These are phyloP conservation scores for Drosophila ustulata DNA, from an alignment of 2,888 invertebrate species.

Conservation along the genomic window DNA sequence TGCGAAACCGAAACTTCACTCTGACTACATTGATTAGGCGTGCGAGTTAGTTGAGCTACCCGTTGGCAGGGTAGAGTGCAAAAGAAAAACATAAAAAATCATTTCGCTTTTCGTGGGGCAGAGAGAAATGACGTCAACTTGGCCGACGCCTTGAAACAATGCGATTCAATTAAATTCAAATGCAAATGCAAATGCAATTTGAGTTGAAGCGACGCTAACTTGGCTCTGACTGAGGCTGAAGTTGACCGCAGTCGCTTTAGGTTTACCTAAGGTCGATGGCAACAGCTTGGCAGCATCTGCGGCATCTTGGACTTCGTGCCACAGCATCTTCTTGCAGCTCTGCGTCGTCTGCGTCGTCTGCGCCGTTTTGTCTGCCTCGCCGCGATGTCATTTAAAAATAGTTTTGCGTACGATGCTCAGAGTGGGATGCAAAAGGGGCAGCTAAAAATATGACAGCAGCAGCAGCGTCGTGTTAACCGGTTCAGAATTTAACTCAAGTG, in stretches of 20 bases:
- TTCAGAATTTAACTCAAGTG: slow-evolving; percentile 53
- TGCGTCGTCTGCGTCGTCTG: slow-evolving; percentile 29
- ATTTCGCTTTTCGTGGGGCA: slow-evolving; percentile 30
- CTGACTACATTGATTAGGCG: no score
- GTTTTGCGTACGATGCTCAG: slow-evolving; percentile 46
- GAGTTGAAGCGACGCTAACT: slow-evolving; percentile 34
- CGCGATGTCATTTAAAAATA: slow-evolving; percentile 70
- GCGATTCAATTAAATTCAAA: slow-evolving; percentile 74
- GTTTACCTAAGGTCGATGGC: slow-evolving; percentile 16
- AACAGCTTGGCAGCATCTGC: slow-evolving; percentile 8
- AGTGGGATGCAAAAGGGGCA: slow-evolving; percentile 13
- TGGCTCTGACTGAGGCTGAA: no score
- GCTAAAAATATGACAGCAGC: slow-evolving; percentile 69
- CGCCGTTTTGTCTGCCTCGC: slow-evolving; percentile 71
- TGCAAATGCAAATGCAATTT: slow-evolving; percentile 59
- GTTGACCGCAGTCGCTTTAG: slow-evolving; percentile 19
- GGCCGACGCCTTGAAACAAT: slow-evolving; percentile 55
- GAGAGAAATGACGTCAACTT: slow-evolving; percentile 29
- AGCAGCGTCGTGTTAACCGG: slow-evolving; percentile 41
- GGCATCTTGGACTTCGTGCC: not conserved
- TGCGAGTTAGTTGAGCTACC: no score
- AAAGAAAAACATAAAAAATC: not conserved
- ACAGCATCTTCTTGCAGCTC: slow-evolving; percentile 9
- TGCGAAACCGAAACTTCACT: not conserved
- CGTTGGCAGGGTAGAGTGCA: no score